Evolutionary conservation across 2,888 invertebrate species (phyloP).

Genomic region (Junonia oenone): DNA sequence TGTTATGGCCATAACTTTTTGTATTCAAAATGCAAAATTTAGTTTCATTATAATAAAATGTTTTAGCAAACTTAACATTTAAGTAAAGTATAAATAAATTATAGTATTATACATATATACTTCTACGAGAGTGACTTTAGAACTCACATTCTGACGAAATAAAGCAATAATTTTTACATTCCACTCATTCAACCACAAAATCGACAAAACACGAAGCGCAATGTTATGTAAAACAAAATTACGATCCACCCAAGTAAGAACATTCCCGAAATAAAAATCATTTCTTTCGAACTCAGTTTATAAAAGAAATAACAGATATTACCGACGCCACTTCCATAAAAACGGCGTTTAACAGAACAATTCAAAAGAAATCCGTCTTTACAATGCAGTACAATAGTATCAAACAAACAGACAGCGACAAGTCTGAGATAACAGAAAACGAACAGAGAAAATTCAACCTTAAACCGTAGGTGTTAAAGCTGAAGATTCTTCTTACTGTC

Average conservation of each 20-base stretch:
- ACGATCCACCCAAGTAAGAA: not conserved
- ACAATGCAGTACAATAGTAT: slow-evolving; percentile 34
- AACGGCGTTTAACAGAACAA: slow-evolving; percentile 35
- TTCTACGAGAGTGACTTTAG: too few relatives aligned
- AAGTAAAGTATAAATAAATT: too few relatives aligned
- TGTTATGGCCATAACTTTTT: too few relatives aligned
- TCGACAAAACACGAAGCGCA: not conserved
- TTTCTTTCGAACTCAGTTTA: slow-evolving; percentile 5
- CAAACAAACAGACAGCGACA: slow-evolving; percentile 28
- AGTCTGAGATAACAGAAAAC: slow-evolving; percentile 14
- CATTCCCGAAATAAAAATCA: slow-evolving; percentile 4
- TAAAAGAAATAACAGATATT: slow-evolving; percentile 15
- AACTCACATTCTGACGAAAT: too few relatives aligned
- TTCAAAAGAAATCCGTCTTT: slow-evolving; percentile 27
- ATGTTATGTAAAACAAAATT: not conserved
- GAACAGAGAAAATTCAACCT: slow-evolving; percentile 20
- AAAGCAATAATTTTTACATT: not conserved
- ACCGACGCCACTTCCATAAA: slow-evolving; percentile 30
- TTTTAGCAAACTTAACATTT: too few relatives aligned
- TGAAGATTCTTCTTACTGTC: slow-evolving; percentile 8
- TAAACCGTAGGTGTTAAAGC: slow-evolving; percentile 11
- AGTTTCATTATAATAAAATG: too few relatives aligned
- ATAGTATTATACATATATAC: too few relatives aligned
- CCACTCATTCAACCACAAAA: not conserved
- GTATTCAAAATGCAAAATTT: too few relatives aligned